Percentiles rank a stretch among this genome's conserved stretches.
Evolutionary conservation across 1,140 invertebrate species (phyloP).

Genomic region (Melitaea cinxia): DNA sequence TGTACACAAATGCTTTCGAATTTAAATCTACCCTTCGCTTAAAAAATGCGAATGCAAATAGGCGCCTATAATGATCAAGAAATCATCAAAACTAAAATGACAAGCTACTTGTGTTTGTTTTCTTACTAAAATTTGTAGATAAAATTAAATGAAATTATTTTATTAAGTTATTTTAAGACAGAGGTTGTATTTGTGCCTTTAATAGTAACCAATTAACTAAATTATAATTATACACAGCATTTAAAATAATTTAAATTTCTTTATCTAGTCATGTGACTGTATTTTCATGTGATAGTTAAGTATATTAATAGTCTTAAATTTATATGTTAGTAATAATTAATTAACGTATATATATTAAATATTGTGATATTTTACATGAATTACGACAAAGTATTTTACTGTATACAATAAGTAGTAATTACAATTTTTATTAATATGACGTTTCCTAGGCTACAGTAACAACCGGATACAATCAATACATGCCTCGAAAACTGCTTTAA

Average conservation of each 20-base stretch:
- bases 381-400: neutral
- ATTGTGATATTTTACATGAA: neutral
- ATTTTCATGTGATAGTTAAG: conserved; percentile 13
- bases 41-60: too few relatives aligned
- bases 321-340: too few relatives aligned
- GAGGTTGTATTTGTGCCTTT: neutral
- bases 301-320: neutral
- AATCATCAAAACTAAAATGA: neutral
- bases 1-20: too few relatives aligned
- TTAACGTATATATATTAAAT: neutral
- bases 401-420: too few relatives aligned
- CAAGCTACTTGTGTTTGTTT: neutral
- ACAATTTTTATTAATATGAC: too few relatives aligned
- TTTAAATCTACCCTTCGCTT: too few relatives aligned
- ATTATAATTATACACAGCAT: conserved; percentile 6
- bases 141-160: too few relatives aligned
- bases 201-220: neutral
- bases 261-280: conserved; percentile 18
- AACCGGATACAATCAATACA: too few relatives aligned
- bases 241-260: conserved; percentile 16
- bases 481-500: too few relatives aligned
- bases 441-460: too few relatives aligned
- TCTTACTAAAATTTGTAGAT: neutral
- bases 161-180: too few relatives aligned
- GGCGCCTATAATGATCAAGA: too few relatives aligned